A percentile compares a stretch with the other conserved stretches of the same genome.
Evolutionary conservation across 2,888 invertebrate genomes (phyloP).

Genomic region (Phengaris alcon): DNA sequence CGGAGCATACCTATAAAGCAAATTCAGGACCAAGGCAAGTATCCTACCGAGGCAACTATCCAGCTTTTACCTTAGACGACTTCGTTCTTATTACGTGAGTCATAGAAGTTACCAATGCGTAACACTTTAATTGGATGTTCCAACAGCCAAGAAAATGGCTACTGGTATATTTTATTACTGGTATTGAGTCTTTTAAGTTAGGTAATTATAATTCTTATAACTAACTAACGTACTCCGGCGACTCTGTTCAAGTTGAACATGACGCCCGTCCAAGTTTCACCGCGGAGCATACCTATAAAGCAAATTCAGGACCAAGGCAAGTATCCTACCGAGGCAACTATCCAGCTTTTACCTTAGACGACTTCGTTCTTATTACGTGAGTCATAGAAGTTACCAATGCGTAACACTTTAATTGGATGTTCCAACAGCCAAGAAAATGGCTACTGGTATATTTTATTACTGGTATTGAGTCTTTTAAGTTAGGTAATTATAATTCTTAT

Average conservation of each 20-base stretch:
- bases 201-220: background rate
- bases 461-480: background rate
- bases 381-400: conserved; percentile 11
- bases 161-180: background rate
- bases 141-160: conserved; percentile 7
- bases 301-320: too few species aligned
- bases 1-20: too few species aligned
- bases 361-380: conserved; percentile 3
- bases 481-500: background rate
- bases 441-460: background rate
- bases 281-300: too few species aligned
- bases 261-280: too few species aligned
- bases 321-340: too few species aligned
- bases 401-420: conserved; percentile 14
- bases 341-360: background rate
- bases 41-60: background rate
- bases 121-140: conserved; percentile 14
- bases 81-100: conserved; percentile 6
- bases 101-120: conserved; percentile 9
- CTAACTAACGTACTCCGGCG: too few species aligned
- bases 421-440: conserved; percentile 3
- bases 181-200: background rate
- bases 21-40: too few species aligned
- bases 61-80: background rate
- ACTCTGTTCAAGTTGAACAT: too few species aligned